Conservation (phyloP, 2,797 vertebrate species). For the Anolis apletophallus region DNA sequence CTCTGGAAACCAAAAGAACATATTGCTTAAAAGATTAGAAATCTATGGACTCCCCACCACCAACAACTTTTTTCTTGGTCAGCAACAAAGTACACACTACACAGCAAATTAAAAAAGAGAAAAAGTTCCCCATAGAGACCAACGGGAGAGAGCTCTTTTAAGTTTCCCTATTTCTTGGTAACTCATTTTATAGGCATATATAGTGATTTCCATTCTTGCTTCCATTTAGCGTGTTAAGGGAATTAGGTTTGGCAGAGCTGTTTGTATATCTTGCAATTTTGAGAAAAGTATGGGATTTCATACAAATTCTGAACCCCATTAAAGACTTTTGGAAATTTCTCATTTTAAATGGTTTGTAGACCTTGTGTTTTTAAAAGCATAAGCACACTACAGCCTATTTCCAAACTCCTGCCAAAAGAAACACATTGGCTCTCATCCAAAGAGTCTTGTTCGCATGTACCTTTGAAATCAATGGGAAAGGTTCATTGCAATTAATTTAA, state of each 20-base stretch:
- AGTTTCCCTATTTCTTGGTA: slow-evolving; percentile 30
- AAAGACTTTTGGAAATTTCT: neutral
- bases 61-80: slow-evolving; percentile 31
- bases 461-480: slow-evolving; percentile 27
- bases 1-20: slow-evolving; percentile 51
- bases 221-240: neutral
- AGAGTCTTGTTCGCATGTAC: neutral
- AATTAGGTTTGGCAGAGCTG: neutral
- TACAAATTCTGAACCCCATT: neutral
- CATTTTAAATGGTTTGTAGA: neutral
- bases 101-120: slow-evolving; percentile 57
- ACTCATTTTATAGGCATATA: slow-evolving; percentile 49
- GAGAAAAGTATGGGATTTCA: neutral
- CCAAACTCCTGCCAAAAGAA: neutral
- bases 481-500: slow-evolving; percentile 31
- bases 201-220: slow-evolving; percentile 14
- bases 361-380: neutral
- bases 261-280: slow-evolving; percentile 1
- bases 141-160: slow-evolving; percentile 31
- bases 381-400: neutral
- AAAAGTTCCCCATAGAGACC: neutral
- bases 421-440: neutral
- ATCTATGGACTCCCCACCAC: slow-evolving; percentile 30
- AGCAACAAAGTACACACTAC: slow-evolving; percentile 50
- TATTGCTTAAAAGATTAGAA: slow-evolving; percentile 61